Evolutionary conservation across 2,888 invertebrate genomes (phyloP), one percentile per base, ranked within the genome.

Genomic region (Macrophya annulata): DNA sequence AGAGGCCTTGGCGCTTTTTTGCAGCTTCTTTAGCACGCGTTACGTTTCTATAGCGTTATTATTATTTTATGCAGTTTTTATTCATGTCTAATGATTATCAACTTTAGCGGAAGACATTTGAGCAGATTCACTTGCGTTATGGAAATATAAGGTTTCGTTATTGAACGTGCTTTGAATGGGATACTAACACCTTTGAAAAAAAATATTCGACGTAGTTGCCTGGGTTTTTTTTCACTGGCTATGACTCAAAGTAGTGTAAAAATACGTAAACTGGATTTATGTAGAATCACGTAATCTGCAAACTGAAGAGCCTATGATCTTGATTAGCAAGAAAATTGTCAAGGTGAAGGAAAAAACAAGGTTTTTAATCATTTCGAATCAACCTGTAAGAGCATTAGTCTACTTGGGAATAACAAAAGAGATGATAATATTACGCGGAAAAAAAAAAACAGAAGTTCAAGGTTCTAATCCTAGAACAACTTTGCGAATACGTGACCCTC

Each of bases 1-100:
- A 48, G 25, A 48, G 25, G 55, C 77, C 77, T 77, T 55, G 77
- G 45, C 72, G 43, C 10, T 17, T 77, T 77, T 76, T 31, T 77
- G 25, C 31, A 55, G 77, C 72, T 77, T 1, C 51, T 77, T 55
- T n/a, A 77, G 17, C 55, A 25, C 48, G 55, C 21, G 55, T 55
- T 55, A 15, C 77, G 68, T 15, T 68, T 37, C 6, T 37, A n/a
- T n/a, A n/a, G n/a, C n/a, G n/a, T 5, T 68, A 5, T 68, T 68
- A 37, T 37, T 68, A n/a, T 12, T 31, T 17, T 17, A 68, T 25
- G 8, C 37, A 37, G 68, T 17, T 9, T 37, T 68, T 25, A 68
- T 68, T 31, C 37, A 5, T 37, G 68, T 5, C 10, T 15, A 17
- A 37, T 37, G 68, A 68, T 6, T 15, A 37, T 15, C 15, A 68